Evolutionary conservation across 2,113 vertebrate genomes (phyloP).

Genomic region (Macaca nemestrina): DNA sequence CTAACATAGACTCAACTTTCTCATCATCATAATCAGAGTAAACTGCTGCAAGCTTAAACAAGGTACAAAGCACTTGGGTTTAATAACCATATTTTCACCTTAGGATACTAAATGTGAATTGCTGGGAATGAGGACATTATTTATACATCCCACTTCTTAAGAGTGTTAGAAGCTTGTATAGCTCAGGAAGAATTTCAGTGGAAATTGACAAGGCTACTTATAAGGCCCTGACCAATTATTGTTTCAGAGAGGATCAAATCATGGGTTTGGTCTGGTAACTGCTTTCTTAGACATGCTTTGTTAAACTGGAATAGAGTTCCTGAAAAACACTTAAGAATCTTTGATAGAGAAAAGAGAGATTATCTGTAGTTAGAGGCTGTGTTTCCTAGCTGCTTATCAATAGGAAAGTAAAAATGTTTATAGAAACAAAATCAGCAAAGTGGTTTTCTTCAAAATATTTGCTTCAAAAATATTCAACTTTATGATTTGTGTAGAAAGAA

Average conservation of each 20-base stretch:
- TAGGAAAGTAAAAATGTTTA: background rate
- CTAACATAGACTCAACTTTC: background rate
- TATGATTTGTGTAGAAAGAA: background rate
- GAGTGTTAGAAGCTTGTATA: background rate
- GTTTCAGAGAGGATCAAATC: background rate
- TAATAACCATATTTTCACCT: background rate
- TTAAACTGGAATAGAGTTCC: background rate
- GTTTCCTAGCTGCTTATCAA: background rate
- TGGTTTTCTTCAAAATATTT: background rate
- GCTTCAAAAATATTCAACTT: background rate
- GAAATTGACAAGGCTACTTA: background rate
- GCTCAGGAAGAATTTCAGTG: background rate
- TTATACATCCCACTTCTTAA: background rate
- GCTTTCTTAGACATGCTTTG: background rate
- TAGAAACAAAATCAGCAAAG: background rate
- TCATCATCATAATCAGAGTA: constrained; percentile 14
- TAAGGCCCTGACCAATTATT: background rate
- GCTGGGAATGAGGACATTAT: background rate
- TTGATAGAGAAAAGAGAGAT: background rate
- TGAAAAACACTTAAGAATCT: background rate
- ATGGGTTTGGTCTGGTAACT: background rate
- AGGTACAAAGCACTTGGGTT: background rate
- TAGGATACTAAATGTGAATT: background rate
- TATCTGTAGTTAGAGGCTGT: background rate
- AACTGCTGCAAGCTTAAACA: constrained; percentile 43